phyloP scores from a whole-genome alignment of 2,888 invertebrate species.

The Branchellion lobata region DNA sequence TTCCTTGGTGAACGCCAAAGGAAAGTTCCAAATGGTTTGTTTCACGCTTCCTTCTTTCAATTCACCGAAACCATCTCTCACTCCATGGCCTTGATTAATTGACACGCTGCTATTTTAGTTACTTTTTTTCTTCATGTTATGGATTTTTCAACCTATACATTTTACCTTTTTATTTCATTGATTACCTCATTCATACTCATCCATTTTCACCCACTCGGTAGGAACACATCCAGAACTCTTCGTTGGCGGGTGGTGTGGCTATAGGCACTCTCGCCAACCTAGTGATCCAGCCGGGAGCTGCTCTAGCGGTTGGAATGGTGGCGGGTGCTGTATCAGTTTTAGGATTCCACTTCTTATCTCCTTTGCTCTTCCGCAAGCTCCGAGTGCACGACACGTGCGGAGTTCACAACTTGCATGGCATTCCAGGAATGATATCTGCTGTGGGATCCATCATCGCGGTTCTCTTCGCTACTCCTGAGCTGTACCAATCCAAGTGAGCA shows the following conservation, averaged over 20 bases:
- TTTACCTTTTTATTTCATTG: too few relatives aligned
- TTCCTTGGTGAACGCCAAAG: slow-evolving; percentile 67
- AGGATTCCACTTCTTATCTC: slow-evolving; percentile 72
- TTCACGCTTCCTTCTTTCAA: background rate
- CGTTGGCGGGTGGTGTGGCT: slow-evolving; percentile 88
- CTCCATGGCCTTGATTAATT: too few relatives aligned
- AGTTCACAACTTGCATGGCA: slow-evolving; percentile 95
- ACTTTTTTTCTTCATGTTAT: too few relatives aligned
- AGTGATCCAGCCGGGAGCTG: slow-evolving; percentile 79
- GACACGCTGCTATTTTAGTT: too few relatives aligned
- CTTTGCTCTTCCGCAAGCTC: slow-evolving; percentile 66
- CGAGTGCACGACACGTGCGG: slow-evolving; percentile 85
- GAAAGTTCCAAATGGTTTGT: slow-evolving; percentile 60
- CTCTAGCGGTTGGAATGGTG: slow-evolving; percentile 75
- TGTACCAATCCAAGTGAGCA: slow-evolving; percentile 66
- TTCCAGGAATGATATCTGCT: slow-evolving; percentile 86
- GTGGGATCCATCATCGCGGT: slow-evolving; percentile 70
- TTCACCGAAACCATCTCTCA: too few relatives aligned
- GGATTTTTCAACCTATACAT: too few relatives aligned
- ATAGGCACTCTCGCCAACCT: slow-evolving; percentile 82
- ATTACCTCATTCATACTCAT: too few relatives aligned
- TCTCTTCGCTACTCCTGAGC: slow-evolving; percentile 66
- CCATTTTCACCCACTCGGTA: slow-evolving; percentile 14
- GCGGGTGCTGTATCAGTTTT: slow-evolving; percentile 78
- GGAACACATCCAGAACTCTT: slow-evolving; percentile 78